A percentile compares a stretch with the other conserved stretches of the same genome.
These are phyloP conservation scores for Chaetodon trifasciatus DNA, from an alignment of 2,797 vertebrate species.

Conservation along the genomic window DNA sequence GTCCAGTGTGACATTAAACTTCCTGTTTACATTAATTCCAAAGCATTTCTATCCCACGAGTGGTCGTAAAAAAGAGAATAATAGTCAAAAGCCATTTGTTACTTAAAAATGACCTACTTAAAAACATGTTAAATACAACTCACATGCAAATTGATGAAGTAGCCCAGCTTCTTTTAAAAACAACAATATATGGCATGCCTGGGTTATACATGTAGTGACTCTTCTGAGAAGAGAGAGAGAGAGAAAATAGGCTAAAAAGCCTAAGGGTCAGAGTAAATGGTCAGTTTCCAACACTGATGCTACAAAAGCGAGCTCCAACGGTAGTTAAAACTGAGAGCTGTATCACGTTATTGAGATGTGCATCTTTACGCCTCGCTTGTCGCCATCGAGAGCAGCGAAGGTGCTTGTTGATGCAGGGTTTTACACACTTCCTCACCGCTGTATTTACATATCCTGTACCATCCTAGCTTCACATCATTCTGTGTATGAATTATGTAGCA, in stretches of 20 bases:
- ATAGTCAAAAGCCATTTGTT: neutral
- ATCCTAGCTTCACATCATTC: constrained; percentile 50
- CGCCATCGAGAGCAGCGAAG: constrained; percentile 1
- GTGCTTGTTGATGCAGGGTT: constrained; percentile 25
- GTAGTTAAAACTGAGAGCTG: neutral
- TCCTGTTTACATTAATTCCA: neutral
- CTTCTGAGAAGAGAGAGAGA: neutral
- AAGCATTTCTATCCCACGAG: neutral
- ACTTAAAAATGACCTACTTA: no score
- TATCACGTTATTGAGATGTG: constrained; percentile 4
- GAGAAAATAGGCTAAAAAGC: neutral
- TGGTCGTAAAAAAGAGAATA: neutral
- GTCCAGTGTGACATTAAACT: neutral
- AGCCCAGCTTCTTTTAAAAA: neutral
- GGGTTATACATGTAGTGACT: neutral
- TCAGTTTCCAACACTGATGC: constrained; percentile 16
- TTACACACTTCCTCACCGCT: constrained; percentile 20
- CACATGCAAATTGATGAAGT: neutral
- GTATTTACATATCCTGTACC: constrained; percentile 55
- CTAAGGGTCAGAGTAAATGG: neutral
- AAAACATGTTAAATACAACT: neutral
- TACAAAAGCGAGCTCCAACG: neutral
- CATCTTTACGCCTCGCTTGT: constrained; percentile 8
- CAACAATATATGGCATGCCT: neutral
- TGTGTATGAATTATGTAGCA: constrained; percentile 72